Base-by-base conservation (phyloP, 2,113 vertebrate genomes). In the Ceyx melanurus region DNA sequence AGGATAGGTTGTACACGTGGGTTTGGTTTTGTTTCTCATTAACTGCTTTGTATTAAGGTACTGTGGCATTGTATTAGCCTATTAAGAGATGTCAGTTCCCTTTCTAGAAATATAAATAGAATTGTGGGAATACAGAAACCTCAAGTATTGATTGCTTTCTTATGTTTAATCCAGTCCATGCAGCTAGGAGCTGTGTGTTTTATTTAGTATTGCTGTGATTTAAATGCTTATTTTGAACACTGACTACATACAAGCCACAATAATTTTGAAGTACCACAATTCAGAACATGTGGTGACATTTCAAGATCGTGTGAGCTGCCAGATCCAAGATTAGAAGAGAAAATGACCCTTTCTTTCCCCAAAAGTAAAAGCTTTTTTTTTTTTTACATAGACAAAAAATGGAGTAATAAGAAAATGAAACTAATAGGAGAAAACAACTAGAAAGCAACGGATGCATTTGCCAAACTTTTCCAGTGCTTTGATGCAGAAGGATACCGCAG, bases 261-360 rank as follows among this genome's bases (percentile, higher is more conserved):
- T 22, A 61, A 89, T 94, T 87, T 80, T 0, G 0, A 68, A 86
- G 88, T 60, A 85, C 75, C 89, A 50, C 94, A 91, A 92, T 91
- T 82, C 57, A 53, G 89, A 96, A 94, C 92, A 95, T 87, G 95
- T 94, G 94, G 80, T 95, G 92, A 94, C 92, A 96, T 93, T 91
- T 89, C 1, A 1, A 81, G 89, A 88, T 31, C 0, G 16, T 21
- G 72, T 1, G 9, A 93, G 82, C 65, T 88, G 79, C 87, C 95
- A 89, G 81, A 89, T 43, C 40, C 2, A 31, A 85, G 64, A 82
- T 43, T 19, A 77, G 88, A 89, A 91, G 77, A 18, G 72, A 89
- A 88, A 92, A 46, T 48, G 88, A 82, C 82, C 85, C 90, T 91
- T 89, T 87, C 42, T 61, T 48, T 65, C 28, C 37, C 31, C 48